Conservation (phyloP, 1,140 invertebrate species). For the Periplaneta americana region DNA sequence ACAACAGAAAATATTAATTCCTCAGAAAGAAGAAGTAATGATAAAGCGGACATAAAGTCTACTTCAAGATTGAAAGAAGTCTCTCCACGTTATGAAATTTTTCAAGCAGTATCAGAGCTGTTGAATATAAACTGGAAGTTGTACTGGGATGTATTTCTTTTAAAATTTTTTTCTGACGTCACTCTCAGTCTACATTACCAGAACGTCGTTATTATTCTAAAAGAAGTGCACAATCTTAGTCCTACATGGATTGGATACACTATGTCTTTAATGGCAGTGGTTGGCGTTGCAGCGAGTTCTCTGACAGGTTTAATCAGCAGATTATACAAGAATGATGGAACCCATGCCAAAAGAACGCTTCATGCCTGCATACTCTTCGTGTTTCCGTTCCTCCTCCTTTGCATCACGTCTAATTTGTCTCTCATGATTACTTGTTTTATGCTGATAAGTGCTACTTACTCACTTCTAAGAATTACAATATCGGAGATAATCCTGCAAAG, state of each 20-base stretch:
- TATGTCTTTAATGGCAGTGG: slow-evolving; percentile 51
- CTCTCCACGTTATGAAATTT: too few relatives aligned
- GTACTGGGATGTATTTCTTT: slow-evolving; percentile 49
- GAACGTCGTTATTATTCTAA: slow-evolving; percentile 47
- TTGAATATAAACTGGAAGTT: slow-evolving; percentile 44
- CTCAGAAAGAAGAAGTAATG: too few relatives aligned
- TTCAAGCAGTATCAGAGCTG: slow-evolving; percentile 37
- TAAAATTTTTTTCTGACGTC: slow-evolving; percentile 50
- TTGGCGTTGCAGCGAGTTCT: slow-evolving; percentile 45
- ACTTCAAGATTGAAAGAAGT: too few relatives aligned
- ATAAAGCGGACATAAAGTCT: too few relatives aligned
- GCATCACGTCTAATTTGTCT: slow-evolving; percentile 38
- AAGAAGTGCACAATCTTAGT: slow-evolving; percentile 45
- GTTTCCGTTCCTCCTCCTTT: slow-evolving; percentile 39
- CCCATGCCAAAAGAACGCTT: slow-evolving; percentile 40
- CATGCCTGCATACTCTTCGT: slow-evolving; percentile 44
- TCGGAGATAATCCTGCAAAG: slow-evolving; percentile 48
- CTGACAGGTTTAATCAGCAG: slow-evolving; percentile 42
- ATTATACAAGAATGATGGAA: slow-evolving; percentile 41
- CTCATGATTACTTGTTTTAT: slow-evolving; percentile 43
- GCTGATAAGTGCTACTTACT: slow-evolving; percentile 44
- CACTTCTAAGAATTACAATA: slow-evolving; percentile 43
- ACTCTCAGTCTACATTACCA: slow-evolving; percentile 42
- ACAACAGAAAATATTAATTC: too few relatives aligned
- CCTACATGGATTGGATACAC: slow-evolving; percentile 54